Percentiles rank a stretch among this genome's conserved stretches.
phyloP scores from a whole-genome alignment of 2,113 vertebrate species.

The Engraulis encrasicolus region DNA sequence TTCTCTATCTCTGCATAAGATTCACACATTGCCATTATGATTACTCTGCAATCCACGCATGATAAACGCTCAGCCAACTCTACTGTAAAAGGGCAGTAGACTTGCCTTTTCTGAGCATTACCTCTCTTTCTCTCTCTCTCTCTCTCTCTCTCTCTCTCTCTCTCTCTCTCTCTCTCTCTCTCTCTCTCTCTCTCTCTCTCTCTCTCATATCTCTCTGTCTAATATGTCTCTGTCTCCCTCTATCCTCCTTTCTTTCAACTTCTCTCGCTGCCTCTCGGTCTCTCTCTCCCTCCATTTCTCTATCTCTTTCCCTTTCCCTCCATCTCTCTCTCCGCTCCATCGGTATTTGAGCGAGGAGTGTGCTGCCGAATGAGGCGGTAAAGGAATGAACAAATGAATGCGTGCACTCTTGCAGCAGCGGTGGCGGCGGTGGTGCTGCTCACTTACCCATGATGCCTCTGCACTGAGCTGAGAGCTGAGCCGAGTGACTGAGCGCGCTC shows the following conservation, averaged over 20 bases:
- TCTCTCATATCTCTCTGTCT: no score
- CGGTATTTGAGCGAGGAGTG: neutral
- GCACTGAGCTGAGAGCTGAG: neutral
- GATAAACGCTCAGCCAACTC: neutral
- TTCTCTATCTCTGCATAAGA: neutral
- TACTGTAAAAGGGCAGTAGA: neutral
- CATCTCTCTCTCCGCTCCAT: neutral
- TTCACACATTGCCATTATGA: neutral
- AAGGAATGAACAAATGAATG: conserved; percentile 17
- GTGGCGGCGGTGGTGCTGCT: no score
- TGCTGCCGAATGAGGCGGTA: neutral
- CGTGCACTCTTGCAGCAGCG: conserved; percentile 22
- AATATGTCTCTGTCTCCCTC: neutral
- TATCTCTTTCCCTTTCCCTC: neutral
- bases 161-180: neutral
- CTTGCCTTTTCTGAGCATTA: neutral
- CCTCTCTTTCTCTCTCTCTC: neutral
- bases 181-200: neutral
- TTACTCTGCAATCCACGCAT: neutral
- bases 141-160: neutral
- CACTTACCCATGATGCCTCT: conserved; percentile 69
- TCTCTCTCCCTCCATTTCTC: neutral
- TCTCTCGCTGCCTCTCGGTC: neutral
- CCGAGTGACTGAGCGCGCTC: neutral
- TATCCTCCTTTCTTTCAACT: neutral